phyloP scores from a whole-genome alignment of 2,113 vertebrate genomes.

The Microtus richardsoni region DNA sequence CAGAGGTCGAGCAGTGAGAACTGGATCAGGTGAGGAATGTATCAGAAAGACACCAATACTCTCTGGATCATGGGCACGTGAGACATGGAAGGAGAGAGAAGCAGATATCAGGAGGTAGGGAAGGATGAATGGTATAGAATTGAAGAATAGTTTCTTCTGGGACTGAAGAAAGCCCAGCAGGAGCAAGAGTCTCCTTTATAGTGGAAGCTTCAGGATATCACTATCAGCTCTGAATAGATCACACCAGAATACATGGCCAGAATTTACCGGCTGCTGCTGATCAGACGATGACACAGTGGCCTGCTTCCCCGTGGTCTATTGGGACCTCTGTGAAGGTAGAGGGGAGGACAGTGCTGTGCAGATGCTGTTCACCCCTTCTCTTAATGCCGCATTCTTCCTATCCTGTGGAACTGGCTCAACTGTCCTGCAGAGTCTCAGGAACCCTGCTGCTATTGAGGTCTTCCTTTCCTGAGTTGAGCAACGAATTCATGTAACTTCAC shows the following conservation, averaged over 20 bases:
- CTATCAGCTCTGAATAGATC: background rate
- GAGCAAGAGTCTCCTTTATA: background rate
- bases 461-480: background rate
- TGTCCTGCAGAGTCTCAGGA: background rate
- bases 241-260: background rate
- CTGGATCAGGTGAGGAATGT: background rate
- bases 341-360: background rate
- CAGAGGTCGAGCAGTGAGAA: background rate
- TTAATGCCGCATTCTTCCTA: background rate
- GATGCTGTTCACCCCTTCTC: background rate
- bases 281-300: background rate
- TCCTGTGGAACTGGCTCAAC: background rate
- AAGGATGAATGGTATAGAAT: background rate
- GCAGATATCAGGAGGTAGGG: background rate
- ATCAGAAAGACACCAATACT: background rate
- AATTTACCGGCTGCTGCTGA: background rate
- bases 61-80: background rate
- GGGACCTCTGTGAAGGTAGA: background rate
- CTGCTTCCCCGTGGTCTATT: background rate
- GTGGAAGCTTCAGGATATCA: background rate
- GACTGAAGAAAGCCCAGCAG: background rate
- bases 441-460: too few species aligned
- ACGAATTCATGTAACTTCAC: background rate
- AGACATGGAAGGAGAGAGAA: background rate
- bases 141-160: background rate